phyloP scores from a whole-genome alignment of 2,888 invertebrate species.

The Andrena trimmerana region DNA sequence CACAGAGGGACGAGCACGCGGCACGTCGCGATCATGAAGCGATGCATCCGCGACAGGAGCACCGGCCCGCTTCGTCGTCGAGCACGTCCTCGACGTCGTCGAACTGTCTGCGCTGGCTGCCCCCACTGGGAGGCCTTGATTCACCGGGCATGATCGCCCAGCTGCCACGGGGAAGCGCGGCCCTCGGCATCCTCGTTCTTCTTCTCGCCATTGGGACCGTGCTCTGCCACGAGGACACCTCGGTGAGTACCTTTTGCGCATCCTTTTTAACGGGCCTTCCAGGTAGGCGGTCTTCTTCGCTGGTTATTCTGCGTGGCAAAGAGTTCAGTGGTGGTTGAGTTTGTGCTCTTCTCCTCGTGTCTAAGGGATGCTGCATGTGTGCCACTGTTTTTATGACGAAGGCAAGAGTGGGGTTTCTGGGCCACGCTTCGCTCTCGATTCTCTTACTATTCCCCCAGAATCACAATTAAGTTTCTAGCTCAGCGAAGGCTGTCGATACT shows the following conservation, averaged over 20 bases:
- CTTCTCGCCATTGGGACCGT: slow-evolving; percentile 43
- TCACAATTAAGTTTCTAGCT: not conserved
- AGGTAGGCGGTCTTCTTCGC: not conserved
- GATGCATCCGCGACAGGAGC: slow-evolving; percentile 77
- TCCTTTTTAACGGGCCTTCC: not conserved
- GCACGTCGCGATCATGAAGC: slow-evolving; percentile 77
- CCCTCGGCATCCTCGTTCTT: slow-evolving; percentile 52
- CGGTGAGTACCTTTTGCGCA: slow-evolving; percentile 56
- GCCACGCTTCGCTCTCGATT: not conserved
- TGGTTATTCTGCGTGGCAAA: not conserved
- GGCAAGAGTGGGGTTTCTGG: not conserved
- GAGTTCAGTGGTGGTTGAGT: not conserved
- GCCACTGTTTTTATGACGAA: too few species aligned
- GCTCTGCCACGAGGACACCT: slow-evolving; percentile 24
- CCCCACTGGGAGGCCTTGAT: slow-evolving; percentile 61
- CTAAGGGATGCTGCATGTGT: too few species aligned
- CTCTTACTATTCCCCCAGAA: not conserved
- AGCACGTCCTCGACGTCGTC: slow-evolving; percentile 71
- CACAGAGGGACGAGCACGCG: slow-evolving; percentile 48
- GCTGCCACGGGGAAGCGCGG: slow-evolving; percentile 32
- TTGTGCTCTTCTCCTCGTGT: too few species aligned
- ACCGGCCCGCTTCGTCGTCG: slow-evolving; percentile 70
- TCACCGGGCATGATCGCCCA: slow-evolving; percentile 62
- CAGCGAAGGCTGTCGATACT: not conserved
- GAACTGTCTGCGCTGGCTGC: slow-evolving; percentile 64